Base-by-base conservation (phyloP, 2,113 vertebrate genomes). In the Puffinus mauretanicus region DNA sequence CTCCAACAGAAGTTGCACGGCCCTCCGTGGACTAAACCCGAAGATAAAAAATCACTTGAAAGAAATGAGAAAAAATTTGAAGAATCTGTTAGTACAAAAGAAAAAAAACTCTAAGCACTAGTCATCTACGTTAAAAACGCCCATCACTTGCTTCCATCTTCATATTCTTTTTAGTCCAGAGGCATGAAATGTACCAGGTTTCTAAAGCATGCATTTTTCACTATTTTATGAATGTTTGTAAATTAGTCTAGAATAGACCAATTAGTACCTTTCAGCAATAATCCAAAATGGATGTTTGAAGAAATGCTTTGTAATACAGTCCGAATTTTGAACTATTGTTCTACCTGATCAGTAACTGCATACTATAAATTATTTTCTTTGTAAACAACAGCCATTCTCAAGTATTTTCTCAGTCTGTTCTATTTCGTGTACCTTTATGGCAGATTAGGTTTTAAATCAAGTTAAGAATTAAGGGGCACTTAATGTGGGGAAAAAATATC, bases 181-280 rank as follows among this genome's bases (percentile, higher is more conserved):
- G 93, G 97, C 98, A 98, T 97, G 96, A 97, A 94, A 96, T 94
- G 85, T 97, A 94, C 79, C 95, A 83, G 55, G 71, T 98, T 98
- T 98, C 96, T 98, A 97, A 97, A 97, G 98, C 98, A 98, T 98
- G 98, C 92, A 89, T 98, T 98, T 96, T 97, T 85, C 97, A 97
- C 90, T 97, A 46, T 96, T 98, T 98, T 97, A 95, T 98, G 97
- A 97, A 97, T 97, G 97, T 98, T 97, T 98, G 96, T 98, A 97
- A 97, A 96, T 82, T 97, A 98, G 92, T 96, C 81, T 96, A 96
- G 82, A 94, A 93, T 93, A 98, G 93, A 91, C 94, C 88, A 73
- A 77, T 96, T 97, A 97, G 97, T 90, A 98, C 85, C 73, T 95
- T 96, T 93, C 92, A 98, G 97, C 98, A 98, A 98, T 98, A 98